Base-by-base conservation (phyloP, 2,888 invertebrate genomes). In the Orthonevra nobilis region DNA sequence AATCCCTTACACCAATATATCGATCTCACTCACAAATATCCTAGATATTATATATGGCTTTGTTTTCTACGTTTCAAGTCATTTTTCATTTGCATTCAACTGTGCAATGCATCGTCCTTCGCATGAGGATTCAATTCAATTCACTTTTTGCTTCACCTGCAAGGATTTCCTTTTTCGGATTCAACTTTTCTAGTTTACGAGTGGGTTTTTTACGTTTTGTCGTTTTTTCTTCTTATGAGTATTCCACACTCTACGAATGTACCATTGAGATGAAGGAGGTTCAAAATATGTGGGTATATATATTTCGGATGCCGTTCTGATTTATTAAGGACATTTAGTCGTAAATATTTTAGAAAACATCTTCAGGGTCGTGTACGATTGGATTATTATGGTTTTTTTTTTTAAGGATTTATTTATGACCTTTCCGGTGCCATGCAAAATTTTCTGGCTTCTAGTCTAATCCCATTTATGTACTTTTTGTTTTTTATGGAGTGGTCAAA, bases 41-140 rank as follows among this genome's bases (percentile, higher is more conserved):
- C n/a, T n/a, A n/a, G 23, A 26, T 40, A 40, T 48, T 61, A 60
- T 64, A 40, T 20, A 60, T n/a, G 23, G 68, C 20, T 74, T 74
- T 74, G 68, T 61, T 74, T 74, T 68, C 6, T 54, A 68, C 54
- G n/a, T n/a, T n/a, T n/a, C n/a, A n/a, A n/a, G 20, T 44, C 60
- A 54, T 68, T 34, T 68, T 61, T 74, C 40, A 74, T 74, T 32
- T 40, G 28, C 34, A 61, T 44, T 48, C 26, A n/a, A 32, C 68
- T 44, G 17, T 48, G 32, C 32, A 38, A 32, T 50, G 34, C 64
- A 36, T 17, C 12, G 61, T 48, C 46, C 54, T 70, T 52, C 44
- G 44, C 9, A 20, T 40, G 34, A 10, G 10, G 56, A 56, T 66
- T 66, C 66, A 66, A 66, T 46, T 56, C 66, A 56, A 66, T 46